Conservation (phyloP, 2,797 vertebrate species). For the Sebastes matsubarae region DNA sequence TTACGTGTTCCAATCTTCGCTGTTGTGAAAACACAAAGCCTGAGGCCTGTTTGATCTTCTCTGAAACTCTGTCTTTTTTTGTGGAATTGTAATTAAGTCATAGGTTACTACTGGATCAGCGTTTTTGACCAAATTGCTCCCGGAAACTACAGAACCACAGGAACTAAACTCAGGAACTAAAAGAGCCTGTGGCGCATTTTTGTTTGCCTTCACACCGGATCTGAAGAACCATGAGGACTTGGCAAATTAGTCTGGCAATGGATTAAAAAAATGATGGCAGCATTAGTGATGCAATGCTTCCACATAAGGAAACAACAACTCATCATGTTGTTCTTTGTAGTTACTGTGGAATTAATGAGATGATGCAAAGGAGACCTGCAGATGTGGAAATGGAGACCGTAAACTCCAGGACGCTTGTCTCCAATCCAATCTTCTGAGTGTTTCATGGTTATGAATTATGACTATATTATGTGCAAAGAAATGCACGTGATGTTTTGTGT, state of each 20-base stretch:
- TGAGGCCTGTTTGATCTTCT: not conserved
- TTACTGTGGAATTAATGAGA: not conserved
- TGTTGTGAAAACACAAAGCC: not conserved
- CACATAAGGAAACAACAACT: not conserved
- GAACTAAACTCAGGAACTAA: not conserved
- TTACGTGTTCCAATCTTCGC: not conserved
- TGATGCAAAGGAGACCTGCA: not conserved
- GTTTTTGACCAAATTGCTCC: not conserved
- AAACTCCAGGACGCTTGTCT: not conserved
- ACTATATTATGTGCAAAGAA: not conserved
- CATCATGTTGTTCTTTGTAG: not conserved
- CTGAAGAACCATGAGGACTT: not conserved
- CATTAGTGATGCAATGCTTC: not conserved
- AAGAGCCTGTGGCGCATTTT: not conserved
- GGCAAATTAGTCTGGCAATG: not conserved
- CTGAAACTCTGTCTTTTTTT: not conserved
- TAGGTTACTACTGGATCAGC: not conserved
- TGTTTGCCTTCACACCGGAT: not conserved
- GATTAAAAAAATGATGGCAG: not conserved
- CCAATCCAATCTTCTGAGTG: not conserved
- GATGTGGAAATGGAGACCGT: not conserved
- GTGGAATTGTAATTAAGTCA: not conserved
- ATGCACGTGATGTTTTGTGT: not conserved
- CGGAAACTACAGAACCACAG: not conserved
- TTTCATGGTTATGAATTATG: not conserved